Base-by-base conservation (phyloP, 2,888 invertebrate species). In the Protonemura montana region DNA sequence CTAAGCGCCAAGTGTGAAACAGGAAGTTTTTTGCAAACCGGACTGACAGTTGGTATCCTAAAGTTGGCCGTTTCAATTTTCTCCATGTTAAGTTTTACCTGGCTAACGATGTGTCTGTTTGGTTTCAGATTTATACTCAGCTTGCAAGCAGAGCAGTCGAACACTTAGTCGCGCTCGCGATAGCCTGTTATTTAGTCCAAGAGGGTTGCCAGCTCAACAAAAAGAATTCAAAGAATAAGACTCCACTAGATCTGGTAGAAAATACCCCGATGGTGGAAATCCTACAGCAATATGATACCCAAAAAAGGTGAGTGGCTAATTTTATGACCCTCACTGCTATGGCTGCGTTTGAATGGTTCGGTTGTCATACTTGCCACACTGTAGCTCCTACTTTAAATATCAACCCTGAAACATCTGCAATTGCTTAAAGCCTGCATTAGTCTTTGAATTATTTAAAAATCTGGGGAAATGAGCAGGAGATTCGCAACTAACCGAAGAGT, bases 101-200 rank as follows among this genome's bases (percentile, higher is more conserved):
- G 76, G 85, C 76, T 10, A 29, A 42, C 28, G 42, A 28, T 42
- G 29, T 76, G 35, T 26, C 30, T 59, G 27, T 86, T 86, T 29
- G 6, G 6, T 87, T 87, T 13, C 86, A 92, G 92, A 92, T 92
- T 88, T 91, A 91, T 90, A 90, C 91, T 86, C 91, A 91, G 87
- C 89, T 93, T 13, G 89, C 90, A 13, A 89, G 87, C 28, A 87
- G 89, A 78, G 90, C 92, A 5, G 89, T 91, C 26, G 93, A 93
- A 88, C 92, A 93, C 89, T 91, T 93, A 27, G 91, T 94, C 59
- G 94, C 94, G 89, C 92, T 95, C 88, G 94, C 96, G 21, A 93
- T 97, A 85, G 94, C 95, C 1, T 95, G 96, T 90, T 97, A 94
- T 90, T 92, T 97, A 85, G 93, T 95, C 5, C 94, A 94, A 88